Base-by-base conservation (phyloP, 2,113 vertebrate species). In the Eulemur rufifrons region DNA sequence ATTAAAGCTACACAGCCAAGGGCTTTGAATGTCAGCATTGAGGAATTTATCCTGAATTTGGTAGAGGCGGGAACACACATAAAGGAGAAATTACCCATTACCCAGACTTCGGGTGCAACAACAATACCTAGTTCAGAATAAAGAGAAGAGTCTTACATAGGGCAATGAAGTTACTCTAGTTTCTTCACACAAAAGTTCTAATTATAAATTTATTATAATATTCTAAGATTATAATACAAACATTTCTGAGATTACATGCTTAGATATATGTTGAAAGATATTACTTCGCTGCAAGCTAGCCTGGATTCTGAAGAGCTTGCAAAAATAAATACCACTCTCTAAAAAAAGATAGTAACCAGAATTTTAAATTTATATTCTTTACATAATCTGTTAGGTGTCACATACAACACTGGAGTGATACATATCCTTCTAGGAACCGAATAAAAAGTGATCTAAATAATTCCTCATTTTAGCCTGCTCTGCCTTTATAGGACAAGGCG, bases 261-360 rank as follows among this genome's bases (percentile, higher is more conserved):
- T 74, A 84, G 34, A 76, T 64, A 56, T 47, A 91, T 29, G n/a
- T 54, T 85, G 25, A 50, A 69, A 92, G 82, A 68, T 50, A 78
- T 47, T 54, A 89, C 32, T 83, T 88, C 68, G 84, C 42, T 56
- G 37, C 29, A 82, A 92, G 39, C 23, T 82, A 82, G 37, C 37
- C 18, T 59, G 37, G 95, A 89, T 90, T 85, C 54, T 52, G 23
- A 94, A 88, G 14, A 92, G n/a, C 37, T 88, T 91, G 39, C 52
- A 86, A 88, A 96, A 97, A 97, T 56, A 96, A 94, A 97, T 45
- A 47, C 1, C 59, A 77, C 25, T 90, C 13, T 91, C 78, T 92
- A 81, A 89, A 90, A 92, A 91, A 69, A 71, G 59, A 63, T 20
- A 89, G 23, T 50, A 76, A 71, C 42, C 47, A 5, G 0, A 93